These are phyloP conservation scores for Chaetops frenatus DNA, from an alignment of 2,113 vertebrate genomes.

Conservation along the genomic window DNA sequence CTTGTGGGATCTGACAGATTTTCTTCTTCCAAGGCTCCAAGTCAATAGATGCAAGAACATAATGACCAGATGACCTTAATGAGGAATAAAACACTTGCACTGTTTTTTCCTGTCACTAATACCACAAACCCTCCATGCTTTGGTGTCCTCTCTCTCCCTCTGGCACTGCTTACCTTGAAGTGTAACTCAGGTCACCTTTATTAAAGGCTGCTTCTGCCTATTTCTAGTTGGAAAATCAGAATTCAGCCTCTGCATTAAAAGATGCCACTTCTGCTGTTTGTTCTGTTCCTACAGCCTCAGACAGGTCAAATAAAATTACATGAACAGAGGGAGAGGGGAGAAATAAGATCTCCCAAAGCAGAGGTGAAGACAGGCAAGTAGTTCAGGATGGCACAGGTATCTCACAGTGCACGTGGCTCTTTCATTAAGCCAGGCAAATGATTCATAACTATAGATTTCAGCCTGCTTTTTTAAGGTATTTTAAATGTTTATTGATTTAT, in stretches of 20 bases:
- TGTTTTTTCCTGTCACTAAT: neutral
- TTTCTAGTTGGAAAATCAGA: neutral
- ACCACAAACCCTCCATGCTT: neutral
- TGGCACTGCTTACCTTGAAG: neutral
- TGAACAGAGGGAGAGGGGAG: neutral
- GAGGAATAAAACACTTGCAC: neutral
- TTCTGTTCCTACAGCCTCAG: neutral
- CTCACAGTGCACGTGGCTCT: neutral
- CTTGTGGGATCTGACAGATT: neutral
- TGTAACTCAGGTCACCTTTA: neutral
- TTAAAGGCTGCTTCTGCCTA: neutral
- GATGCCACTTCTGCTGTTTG: neutral
- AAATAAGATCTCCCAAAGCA: neutral
- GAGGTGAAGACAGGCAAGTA: neutral
- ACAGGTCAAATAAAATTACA: neutral
- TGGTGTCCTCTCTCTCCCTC: neutral
- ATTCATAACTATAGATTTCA: neutral
- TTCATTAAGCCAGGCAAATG: neutral
- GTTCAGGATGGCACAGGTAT: neutral
- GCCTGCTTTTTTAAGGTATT: neutral
- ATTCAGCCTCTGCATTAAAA: neutral
- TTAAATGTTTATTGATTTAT: neutral
- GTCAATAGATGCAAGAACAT: neutral
- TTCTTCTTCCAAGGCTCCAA: neutral
- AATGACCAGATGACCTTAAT: neutral